Percentiles rank a stretch among this genome's conserved stretches.
Conservation (phyloP, 2,888 invertebrate genomes). For the Selenia dentaria region DNA sequence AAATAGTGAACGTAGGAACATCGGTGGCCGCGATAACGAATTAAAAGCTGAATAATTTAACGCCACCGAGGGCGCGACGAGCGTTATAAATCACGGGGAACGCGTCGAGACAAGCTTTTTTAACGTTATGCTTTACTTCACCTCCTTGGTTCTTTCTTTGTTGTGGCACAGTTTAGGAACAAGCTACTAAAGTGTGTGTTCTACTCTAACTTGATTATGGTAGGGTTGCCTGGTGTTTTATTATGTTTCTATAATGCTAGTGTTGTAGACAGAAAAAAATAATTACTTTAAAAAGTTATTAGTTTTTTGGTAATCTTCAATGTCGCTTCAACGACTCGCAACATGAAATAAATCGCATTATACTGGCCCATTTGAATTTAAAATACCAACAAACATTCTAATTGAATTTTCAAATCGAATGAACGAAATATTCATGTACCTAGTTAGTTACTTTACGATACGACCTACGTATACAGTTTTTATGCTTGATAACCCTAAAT, state of each 20-base stretch:
- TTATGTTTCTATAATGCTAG: no score
- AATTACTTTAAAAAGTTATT: no score
- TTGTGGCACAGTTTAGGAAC: conserved; percentile 20
- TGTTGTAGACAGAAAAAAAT: no score
- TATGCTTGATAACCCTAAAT: conserved; percentile 4
- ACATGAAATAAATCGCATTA: no score
- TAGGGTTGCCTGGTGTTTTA: neutral
- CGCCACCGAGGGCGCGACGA: conserved; percentile 64
- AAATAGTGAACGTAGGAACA: conserved; percentile 75
- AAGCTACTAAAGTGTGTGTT: conserved; percentile 1
- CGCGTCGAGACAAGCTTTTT: conserved; percentile 68
- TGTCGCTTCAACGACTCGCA: no score
- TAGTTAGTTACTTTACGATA: no score
- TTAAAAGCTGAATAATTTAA: conserved; percentile 83
- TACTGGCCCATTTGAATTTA: no score
- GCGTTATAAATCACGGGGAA: conserved; percentile 74
- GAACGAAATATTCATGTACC: no score
- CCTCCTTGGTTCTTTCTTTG: conserved; percentile 66
- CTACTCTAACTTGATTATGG: conserved; percentile 6
- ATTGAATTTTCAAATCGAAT: no score
- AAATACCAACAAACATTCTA: no score
- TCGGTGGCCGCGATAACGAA: conserved; percentile 77
- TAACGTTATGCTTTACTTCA: conserved; percentile 77
- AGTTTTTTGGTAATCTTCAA: no score
- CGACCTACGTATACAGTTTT: no score